Evolutionary conservation across 1,140 invertebrate species (phyloP).

Genomic region (Tetragnatha versicolor): DNA sequence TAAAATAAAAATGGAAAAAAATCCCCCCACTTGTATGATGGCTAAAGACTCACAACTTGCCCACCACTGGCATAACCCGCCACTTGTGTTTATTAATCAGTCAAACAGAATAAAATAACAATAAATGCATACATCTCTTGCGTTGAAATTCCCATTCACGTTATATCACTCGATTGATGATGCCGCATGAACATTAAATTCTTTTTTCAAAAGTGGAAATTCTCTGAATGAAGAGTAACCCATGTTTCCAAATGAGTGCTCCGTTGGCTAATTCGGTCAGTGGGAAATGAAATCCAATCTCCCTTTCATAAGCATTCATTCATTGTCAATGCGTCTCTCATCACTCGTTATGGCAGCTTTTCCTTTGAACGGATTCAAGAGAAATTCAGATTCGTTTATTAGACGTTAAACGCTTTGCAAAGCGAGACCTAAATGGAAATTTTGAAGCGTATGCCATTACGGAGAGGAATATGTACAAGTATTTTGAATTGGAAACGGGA

Average conservation of each 20-base stretch:
- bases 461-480: no score
- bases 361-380: no score
- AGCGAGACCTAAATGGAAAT: no score
- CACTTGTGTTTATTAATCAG: not conserved
- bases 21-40: no score
- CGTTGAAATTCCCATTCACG: not conserved
- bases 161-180: not conserved
- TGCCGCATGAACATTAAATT: not conserved
- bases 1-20: no score
- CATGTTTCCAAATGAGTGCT: not conserved
- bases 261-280: not conserved
- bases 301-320: conserved; percentile 7
- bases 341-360: not conserved
- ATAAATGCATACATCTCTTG: not conserved
- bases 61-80: not conserved
- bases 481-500: no score
- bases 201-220: not conserved
- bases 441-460: no score
- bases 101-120: not conserved
- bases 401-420: no score
- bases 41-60: not conserved
- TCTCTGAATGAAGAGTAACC: not conserved
- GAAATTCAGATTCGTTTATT: no score
- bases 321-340: not conserved
- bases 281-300: conserved; percentile 4